Base-by-base conservation (phyloP, 2,888 invertebrate species). In the Hipparchia sbordonii region DNA sequence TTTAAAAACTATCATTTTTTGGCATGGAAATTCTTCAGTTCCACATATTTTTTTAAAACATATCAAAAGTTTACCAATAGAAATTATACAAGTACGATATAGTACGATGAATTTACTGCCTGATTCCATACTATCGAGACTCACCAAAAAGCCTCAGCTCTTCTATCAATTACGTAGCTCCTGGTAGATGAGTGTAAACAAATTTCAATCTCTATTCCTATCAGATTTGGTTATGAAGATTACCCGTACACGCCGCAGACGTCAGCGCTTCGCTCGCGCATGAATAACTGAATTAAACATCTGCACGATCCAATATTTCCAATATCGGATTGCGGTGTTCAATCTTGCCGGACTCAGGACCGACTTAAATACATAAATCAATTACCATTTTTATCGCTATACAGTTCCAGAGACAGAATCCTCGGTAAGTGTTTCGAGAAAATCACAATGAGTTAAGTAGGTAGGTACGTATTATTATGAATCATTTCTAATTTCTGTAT, bases 201-300 rank as follows among this genome's bases (percentile, higher is more conserved):
- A 33, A 12, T n/a, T 61, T 7, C 46, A 6, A 12, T 4, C 39
- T 12, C 7, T 5, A 45, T 62, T 62, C 12, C 48, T 13, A 48
- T 62, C 51, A 65, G 51, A 52, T 65, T 33, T 52, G 51, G 52
- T 33, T 33, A 10, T 1, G 46, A 8, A 13, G 52, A 51, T 52
- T 65, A 23, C 33, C 48, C 10, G 51, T 33, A 48, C 62, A 51
- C 9, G n/a, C 39, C 61, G n/a, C 6, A 13, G 23, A 48, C 48
- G 63, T 51, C 63, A 51, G 48, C 63, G 45, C 62, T 13, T 6
- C 13, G 60, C 46, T 9, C 46, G 46, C 51, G 52, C 52, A 52
- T 52, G 65, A 65, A 65, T 65, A 65, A 65, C 10, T 65, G 65
- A 65, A 65, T 65, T 65, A 65, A 65, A 65, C 65, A 65, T 65